Conservation (phyloP, 35 echinoderm and acorn worm genomes). For the Heliocidaris erythrogramma region DNA sequence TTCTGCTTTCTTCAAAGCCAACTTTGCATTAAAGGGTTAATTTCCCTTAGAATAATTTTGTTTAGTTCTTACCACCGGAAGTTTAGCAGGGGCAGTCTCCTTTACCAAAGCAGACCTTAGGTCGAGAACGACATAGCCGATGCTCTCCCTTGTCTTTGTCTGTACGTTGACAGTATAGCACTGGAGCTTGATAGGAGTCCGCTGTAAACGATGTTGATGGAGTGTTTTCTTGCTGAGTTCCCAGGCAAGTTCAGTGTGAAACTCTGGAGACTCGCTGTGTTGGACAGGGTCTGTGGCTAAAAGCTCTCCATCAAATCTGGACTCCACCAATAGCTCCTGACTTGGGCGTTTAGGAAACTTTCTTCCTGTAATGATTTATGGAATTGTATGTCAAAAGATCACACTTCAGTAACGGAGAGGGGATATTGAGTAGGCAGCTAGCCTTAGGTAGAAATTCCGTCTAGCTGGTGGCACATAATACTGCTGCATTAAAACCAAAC, state of each 20-base stretch:
- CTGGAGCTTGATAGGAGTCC: conserved; percentile 92
- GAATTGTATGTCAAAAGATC: neutral
- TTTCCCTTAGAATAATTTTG: too few relatives aligned
- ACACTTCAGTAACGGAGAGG: neutral
- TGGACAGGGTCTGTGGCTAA: conserved; percentile 82
- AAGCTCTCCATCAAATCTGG: conserved; percentile 89
- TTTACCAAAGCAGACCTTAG: conserved; percentile 73
- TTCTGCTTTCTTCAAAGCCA: too few relatives aligned
- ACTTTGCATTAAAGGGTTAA: too few relatives aligned
- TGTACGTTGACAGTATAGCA: conserved; percentile 70
- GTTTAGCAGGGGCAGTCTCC: conserved; percentile 68
- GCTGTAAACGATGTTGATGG: conserved; percentile 86
- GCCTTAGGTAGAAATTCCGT: too few relatives aligned
- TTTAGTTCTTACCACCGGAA: conserved; percentile 70
- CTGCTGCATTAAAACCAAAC: too few relatives aligned
- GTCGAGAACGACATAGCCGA: conserved; percentile 86
- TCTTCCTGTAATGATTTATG: conserved; percentile 51
- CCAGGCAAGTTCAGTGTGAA: conserved; percentile 91
- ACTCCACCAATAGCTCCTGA: conserved; percentile 81
- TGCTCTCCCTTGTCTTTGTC: conserved; percentile 72
- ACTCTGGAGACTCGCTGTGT: conserved; percentile 77
- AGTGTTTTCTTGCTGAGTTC: conserved; percentile 83
- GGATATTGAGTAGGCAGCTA: too few relatives aligned
- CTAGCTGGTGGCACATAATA: too few relatives aligned
- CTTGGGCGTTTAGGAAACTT: conserved; percentile 79